A percentile compares a stretch with the other conserved stretches of the same genome.
Conservation (phyloP, 2,113 vertebrate species). For the Amblyopsis rosae region DNA sequence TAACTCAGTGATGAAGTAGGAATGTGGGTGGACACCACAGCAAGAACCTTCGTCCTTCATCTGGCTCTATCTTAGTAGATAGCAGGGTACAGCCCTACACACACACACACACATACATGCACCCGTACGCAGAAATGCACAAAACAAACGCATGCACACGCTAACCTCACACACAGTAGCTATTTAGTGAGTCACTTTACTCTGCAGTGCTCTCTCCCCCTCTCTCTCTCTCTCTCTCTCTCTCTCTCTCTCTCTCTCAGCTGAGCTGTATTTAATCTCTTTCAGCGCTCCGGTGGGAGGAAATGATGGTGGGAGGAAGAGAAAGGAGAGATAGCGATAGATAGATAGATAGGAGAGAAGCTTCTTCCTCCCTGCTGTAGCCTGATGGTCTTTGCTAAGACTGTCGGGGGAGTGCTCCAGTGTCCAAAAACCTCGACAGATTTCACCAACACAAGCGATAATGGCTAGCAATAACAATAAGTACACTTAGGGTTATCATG, state of each 20-base stretch:
- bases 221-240: constrained; percentile 6
- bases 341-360: constrained; percentile 28
- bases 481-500: no score
- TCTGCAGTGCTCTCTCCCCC: constrained; percentile 28
- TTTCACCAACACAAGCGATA: constrained; percentile 50
- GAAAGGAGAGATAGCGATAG: constrained; percentile 23
- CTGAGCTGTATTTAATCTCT: constrained; percentile 65
- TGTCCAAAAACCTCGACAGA: constrained; percentile 48
- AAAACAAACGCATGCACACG: background rate
- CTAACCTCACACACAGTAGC: constrained; percentile 18
- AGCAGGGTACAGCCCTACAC: background rate
- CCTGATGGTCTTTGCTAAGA: constrained; percentile 40
- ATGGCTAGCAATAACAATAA: constrained; percentile 8
- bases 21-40: background rate
- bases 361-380: constrained; percentile 50
- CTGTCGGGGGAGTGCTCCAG: constrained; percentile 46
- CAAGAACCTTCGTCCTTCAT: background rate
- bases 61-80: background rate
- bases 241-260: constrained; percentile 26
- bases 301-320: constrained; percentile 49
- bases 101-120: constrained; percentile 6
- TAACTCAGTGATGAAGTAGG: background rate
- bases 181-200: constrained; percentile 44
- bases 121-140: background rate
- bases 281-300: constrained; percentile 52